Conservation (phyloP, 2,113 vertebrate species). For the Sorex fumeus region DNA sequence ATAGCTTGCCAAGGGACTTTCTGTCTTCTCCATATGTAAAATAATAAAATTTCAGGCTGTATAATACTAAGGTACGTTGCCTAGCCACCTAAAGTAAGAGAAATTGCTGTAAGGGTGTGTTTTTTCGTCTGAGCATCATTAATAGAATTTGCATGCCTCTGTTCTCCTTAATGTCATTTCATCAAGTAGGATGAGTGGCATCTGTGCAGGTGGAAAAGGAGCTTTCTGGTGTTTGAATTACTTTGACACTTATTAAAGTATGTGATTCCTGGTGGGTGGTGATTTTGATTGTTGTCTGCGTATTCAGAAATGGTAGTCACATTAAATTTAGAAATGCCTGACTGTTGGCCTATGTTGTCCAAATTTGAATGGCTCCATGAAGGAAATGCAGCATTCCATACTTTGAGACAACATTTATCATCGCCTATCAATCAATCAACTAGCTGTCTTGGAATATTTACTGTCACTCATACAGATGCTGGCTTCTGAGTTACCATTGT, state of each 20-base stretch:
- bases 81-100: background rate
- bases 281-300: constrained; percentile 65
- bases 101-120: background rate
- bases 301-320: constrained; percentile 63
- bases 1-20: background rate
- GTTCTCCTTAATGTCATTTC: constrained; percentile 60
- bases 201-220: constrained; percentile 67
- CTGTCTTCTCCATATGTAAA: background rate
- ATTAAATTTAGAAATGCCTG: constrained; percentile 78
- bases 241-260: constrained; percentile 72
- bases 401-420: constrained; percentile 69
- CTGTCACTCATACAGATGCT: constrained; percentile 74
- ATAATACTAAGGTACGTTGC: background rate
- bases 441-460: constrained; percentile 62
- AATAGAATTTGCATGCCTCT: constrained; percentile 51
- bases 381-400: constrained; percentile 75
- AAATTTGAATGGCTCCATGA: constrained; percentile 79
- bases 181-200: constrained; percentile 49
- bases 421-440: constrained; percentile 76
- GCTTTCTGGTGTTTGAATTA: constrained; percentile 66
- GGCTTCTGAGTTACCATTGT: constrained; percentile 76
- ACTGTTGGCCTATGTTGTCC: constrained; percentile 71
- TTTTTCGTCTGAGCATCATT: constrained; percentile 53
- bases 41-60: background rate
- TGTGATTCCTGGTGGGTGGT: constrained; percentile 58